Conservation (phyloP, 2,797 vertebrate species). For the Sylvilagus floridanus region DNA sequence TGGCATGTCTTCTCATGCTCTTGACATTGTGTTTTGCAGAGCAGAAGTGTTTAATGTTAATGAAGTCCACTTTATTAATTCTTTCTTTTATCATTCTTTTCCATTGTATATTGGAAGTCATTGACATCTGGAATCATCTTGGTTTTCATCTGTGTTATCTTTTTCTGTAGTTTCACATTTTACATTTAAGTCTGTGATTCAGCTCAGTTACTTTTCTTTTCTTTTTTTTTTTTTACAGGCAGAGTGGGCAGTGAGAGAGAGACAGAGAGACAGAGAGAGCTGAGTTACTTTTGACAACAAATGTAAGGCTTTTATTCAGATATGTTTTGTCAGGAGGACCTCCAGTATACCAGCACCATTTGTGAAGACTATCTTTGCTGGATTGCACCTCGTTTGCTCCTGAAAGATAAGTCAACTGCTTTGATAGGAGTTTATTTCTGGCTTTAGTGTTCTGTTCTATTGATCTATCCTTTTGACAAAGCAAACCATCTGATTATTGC, state of each 20-base stretch:
- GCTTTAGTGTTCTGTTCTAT: background rate
- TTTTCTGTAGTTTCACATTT: background rate
- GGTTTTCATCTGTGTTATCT: background rate
- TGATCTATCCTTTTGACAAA: background rate
- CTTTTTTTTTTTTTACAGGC: too few species aligned
- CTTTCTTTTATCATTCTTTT: background rate
- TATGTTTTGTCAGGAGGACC: background rate
- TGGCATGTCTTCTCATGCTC: background rate
- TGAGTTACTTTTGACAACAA: background rate
- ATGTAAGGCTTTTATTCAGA: background rate
- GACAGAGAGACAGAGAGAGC: too few species aligned
- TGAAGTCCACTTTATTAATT: background rate
- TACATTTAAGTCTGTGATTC: background rate
- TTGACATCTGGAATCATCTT: too few species aligned
- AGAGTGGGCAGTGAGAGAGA: too few species aligned
- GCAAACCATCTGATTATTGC: too few species aligned
- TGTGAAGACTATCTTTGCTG: background rate
- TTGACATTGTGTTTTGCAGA: background rate
- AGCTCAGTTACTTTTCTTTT: too few species aligned
- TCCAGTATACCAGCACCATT: background rate
- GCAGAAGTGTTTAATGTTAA: background rate
- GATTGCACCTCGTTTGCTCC: background rate
- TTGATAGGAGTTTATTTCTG: background rate
- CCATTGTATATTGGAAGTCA: background rate
- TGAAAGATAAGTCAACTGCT: background rate